phyloP scores from a whole-genome alignment of 1,140 invertebrate species.

The Drosophila obscura region DNA sequence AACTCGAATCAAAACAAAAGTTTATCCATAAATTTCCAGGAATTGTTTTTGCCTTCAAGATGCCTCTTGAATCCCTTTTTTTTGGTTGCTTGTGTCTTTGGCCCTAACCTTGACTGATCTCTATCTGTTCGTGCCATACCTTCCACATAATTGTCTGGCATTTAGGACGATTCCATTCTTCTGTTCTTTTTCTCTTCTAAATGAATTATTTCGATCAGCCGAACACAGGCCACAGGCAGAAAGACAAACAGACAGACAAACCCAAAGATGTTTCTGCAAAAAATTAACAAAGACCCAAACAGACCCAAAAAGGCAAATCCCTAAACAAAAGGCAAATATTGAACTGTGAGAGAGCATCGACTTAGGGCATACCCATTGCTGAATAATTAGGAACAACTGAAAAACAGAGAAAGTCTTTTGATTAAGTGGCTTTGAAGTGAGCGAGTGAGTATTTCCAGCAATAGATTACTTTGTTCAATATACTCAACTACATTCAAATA shows the following conservation, averaged over 20 bases:
- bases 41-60: conserved; percentile 33
- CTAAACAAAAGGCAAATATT: conserved; percentile 20
- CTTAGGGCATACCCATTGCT: conserved; percentile 3
- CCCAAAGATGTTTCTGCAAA: conserved; percentile 34
- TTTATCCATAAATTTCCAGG: conserved; percentile 66
- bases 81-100: conserved; percentile 11
- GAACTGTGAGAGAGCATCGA: conserved; percentile 11
- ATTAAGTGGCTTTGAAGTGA: too few relatives aligned
- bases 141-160: conserved; percentile 50
- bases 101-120: conserved; percentile 47
- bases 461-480: neutral
- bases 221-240: conserved; percentile 24
- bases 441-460: too few relatives aligned
- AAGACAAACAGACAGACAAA: conserved; percentile 18
- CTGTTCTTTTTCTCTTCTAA: conserved; percentile 34
- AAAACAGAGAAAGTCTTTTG: too few relatives aligned
- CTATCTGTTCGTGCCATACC: conserved; percentile 40
- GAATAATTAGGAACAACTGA: neutral
- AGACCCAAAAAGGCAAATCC: conserved; percentile 29
- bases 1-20: conserved; percentile 65
- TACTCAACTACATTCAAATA: neutral
- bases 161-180: conserved; percentile 43
- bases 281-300: conserved; percentile 48
- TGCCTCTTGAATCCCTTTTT: conserved; percentile 25
- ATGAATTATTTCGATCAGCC: conserved; percentile 59